Evolutionary conservation across 2,113 vertebrate genomes (phyloP).

Genomic region (Nothoprocta pentlandii): DNA sequence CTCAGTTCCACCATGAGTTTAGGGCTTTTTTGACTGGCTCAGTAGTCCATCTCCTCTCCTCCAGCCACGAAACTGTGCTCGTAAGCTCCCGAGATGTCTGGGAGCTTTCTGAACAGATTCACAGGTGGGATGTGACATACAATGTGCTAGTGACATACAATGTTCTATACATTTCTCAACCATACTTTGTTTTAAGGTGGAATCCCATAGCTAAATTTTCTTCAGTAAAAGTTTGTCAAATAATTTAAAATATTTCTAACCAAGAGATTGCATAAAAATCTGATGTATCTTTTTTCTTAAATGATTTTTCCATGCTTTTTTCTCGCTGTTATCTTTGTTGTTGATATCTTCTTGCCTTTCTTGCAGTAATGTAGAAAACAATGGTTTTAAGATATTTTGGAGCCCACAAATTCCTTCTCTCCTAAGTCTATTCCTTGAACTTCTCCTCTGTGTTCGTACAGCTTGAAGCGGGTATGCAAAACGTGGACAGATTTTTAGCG

Average conservation of each 20-base stretch:
- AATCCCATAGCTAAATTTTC: neutral
- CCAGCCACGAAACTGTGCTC: neutral
- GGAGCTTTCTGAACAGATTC: neutral
- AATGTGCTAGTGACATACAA: too few species aligned
- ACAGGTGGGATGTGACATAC: neutral
- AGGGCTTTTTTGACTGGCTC: neutral
- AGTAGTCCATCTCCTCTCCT: neutral
- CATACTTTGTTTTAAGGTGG: neutral
- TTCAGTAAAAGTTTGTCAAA: neutral
- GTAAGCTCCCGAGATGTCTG: neutral
- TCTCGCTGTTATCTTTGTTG: neutral
- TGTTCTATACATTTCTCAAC: neutral
- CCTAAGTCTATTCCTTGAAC: neutral
- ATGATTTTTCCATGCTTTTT: neutral
- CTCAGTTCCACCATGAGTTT: rapidly evolving
- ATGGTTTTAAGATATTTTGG: neutral
- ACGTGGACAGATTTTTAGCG: neutral
- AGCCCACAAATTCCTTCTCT: neutral
- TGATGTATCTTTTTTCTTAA: neutral
- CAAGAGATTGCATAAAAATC: neutral
- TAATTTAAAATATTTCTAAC: neutral
- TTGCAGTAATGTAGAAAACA: neutral
- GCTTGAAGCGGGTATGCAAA: neutral
- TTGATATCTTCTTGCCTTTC: neutral
- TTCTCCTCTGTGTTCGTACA: neutral